Conservation (phyloP, 2,888 invertebrate species). For the Troides helena region DNA sequence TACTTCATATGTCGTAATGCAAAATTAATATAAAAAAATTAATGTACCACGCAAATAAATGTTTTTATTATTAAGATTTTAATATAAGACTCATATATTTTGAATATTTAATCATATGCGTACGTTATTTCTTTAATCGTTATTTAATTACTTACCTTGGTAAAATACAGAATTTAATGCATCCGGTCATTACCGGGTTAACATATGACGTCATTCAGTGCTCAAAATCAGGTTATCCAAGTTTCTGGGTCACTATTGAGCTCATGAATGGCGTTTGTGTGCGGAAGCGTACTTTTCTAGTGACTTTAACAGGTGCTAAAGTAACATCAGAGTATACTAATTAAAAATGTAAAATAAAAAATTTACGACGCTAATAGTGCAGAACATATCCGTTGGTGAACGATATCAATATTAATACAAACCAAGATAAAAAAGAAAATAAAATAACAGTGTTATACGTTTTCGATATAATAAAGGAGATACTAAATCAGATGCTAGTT, state of each 20-base stretch:
- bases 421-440: no score
- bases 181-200: conserved; percentile 9
- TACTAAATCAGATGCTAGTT: no score
- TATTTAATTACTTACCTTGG: background rate
- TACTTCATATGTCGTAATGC: no score
- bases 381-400: no score
- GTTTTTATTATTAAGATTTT: background rate
- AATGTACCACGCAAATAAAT: no score
- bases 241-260: conserved; percentile 20
- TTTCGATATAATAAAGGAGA: no score
- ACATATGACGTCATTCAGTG: conserved; percentile 21
- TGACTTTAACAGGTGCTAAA: conserved; percentile 9
- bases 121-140: background rate
- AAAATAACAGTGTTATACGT: no score
- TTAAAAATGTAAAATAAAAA: background rate
- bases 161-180: background rate
- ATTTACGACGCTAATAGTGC: background rate
- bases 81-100: background rate
- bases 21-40: no score
- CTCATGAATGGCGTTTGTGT: conserved; percentile 19
- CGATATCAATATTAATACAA: no score
- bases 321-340: background rate
- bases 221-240: conserved; percentile 22
- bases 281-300: conserved; percentile 2
- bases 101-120: background rate